These are phyloP conservation scores for Thereva nobilitata DNA, from an alignment of 2,888 invertebrate genomes.

Conservation along the genomic window DNA sequence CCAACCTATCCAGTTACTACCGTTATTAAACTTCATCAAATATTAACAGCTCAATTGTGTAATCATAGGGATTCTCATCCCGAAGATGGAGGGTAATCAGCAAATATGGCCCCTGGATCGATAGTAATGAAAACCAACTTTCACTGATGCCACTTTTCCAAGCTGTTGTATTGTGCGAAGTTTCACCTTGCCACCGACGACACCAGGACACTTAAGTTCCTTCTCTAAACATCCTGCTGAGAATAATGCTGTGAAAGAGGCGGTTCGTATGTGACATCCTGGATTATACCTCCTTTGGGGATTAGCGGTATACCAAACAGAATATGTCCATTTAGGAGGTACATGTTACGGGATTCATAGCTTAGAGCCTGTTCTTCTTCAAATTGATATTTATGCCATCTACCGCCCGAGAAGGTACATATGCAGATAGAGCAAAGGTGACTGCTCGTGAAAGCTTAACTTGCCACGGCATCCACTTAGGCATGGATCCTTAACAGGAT, in stretches of 20 bases:
- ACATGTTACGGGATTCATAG: slow-evolving; percentile 40
- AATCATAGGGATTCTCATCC: slow-evolving; percentile 17
- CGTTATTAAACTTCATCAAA: slow-evolving; percentile 37
- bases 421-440: too few species aligned
- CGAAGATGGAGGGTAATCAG: slow-evolving; percentile 28
- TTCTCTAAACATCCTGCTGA: slow-evolving; percentile 22
- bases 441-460: too few species aligned
- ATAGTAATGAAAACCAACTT: slow-evolving; percentile 27
- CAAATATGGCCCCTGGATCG: slow-evolving; percentile 34
- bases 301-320: slow-evolving; percentile 40
- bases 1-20: slow-evolving; percentile 24
- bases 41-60: slow-evolving; percentile 38
- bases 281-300: slow-evolving; percentile 38
- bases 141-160: background rate
- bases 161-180: too few species aligned
- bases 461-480: too few species aligned
- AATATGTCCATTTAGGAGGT: slow-evolving; percentile 41
- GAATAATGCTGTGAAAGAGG: slow-evolving; percentile 18
- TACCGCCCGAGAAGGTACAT: background rate
- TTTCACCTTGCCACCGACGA: too few species aligned
- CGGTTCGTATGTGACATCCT: slow-evolving; percentile 38
- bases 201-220: background rate
- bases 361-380: slow-evolving; percentile 30
- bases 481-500: too few species aligned
- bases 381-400: slow-evolving; percentile 41